These are phyloP conservation scores for Lepus townsendii DNA, from an alignment of 2,797 vertebrate species.

Conservation along the genomic window DNA sequence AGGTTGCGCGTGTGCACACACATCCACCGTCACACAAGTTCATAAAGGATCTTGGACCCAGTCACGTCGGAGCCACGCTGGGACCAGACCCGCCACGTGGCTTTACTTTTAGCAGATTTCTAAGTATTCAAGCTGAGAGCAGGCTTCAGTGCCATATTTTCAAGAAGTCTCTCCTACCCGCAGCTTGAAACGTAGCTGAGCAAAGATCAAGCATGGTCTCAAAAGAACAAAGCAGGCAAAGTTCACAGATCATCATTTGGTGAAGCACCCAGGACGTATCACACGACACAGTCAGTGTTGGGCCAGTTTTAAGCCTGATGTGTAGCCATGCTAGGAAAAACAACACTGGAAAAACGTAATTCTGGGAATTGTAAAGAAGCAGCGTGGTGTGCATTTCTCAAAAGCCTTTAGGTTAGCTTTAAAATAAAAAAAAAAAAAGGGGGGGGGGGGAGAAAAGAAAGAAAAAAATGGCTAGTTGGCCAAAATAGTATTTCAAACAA, in stretches of 20 bases:
- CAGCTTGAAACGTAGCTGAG: conserved; percentile 67
- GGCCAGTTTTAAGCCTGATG: conserved; percentile 70
- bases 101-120: conserved; percentile 78
- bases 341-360: conserved; percentile 65
- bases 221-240: conserved; percentile 81
- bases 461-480: not conserved
- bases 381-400: conserved; percentile 67
- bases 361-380: conserved; percentile 70
- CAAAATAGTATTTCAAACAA: conserved; percentile 49
- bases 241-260: conserved; percentile 80
- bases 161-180: conserved; percentile 75
- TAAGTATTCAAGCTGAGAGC: conserved; percentile 80
- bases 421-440: not conserved
- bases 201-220: conserved; percentile 76
- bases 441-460: not conserved
- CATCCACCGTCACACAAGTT: not conserved
- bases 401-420: conserved; percentile 37
- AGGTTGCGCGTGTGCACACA: not conserved
- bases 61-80: conserved; percentile 69
- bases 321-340: conserved; percentile 39
- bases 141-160: conserved; percentile 74
- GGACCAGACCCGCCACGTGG: conserved; percentile 72
- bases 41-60: conserved; percentile 11
- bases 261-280: conserved; percentile 76
- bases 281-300: conserved; percentile 72